A percentile compares a stretch with the other conserved stretches of the same genome.
phyloP scores from a whole-genome alignment of 2,888 invertebrate species.

The Callyntrura guangdongensis region DNA sequence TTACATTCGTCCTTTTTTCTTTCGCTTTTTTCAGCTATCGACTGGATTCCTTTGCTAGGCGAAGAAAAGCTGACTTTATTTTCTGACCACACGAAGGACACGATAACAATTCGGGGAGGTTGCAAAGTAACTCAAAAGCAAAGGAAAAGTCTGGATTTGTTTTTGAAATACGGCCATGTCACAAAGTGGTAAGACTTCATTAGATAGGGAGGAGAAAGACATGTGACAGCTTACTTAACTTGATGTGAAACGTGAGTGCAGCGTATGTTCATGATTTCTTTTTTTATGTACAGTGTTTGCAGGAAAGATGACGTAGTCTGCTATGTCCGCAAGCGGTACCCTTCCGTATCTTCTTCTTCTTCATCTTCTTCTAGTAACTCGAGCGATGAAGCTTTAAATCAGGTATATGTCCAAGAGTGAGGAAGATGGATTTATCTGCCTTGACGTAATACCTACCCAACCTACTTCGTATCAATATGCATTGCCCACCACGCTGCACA shows the following conservation, averaged over 20 bases:
- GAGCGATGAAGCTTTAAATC: slow-evolving; percentile 10
- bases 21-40: slow-evolving; percentile 53
- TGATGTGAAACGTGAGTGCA: slow-evolving; percentile 8
- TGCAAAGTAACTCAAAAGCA: slow-evolving; percentile 81
- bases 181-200: slow-evolving; percentile 80
- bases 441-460: slow-evolving; percentile 29
- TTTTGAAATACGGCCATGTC: slow-evolving; percentile 83
- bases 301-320: slow-evolving; percentile 82
- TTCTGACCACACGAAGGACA: slow-evolving; percentile 66
- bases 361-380: neutral
- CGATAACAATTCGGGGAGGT: slow-evolving; percentile 83
- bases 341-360: neutral
- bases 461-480: neutral
- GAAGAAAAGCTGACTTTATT: slow-evolving; percentile 29
- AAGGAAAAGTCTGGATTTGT: slow-evolving; percentile 80
- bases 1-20: slow-evolving; percentile 1
- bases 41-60: slow-evolving; percentile 64
- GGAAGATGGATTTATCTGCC: slow-evolving; percentile 24
- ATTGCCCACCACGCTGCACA: neutral
- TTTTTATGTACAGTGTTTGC: slow-evolving; percentile 80
- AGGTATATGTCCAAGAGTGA: slow-evolving; percentile 16
- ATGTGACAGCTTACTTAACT: slow-evolving; percentile 39
- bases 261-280: slow-evolving; percentile 20
- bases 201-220: slow-evolving; percentile 27
- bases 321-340: slow-evolving; percentile 71